phyloP scores from a whole-genome alignment of 2,113 vertebrate genomes.

The Chaetodon auriga region DNA sequence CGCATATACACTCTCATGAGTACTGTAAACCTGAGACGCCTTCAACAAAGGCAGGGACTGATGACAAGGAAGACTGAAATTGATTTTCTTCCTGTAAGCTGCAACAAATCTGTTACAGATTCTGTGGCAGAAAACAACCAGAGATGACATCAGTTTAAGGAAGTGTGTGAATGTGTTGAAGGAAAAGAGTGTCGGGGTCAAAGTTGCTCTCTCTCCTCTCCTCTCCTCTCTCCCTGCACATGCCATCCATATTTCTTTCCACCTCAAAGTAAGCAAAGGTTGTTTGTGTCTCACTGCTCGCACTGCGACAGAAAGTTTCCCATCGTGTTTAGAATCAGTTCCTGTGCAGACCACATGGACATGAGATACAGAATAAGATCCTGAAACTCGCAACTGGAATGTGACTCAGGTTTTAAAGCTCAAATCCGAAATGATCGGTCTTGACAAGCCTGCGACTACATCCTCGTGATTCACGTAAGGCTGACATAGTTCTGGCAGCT shows the following conservation, averaged over 20 bases:
- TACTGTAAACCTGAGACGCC: slow-evolving; percentile 35
- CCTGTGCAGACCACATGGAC: background rate
- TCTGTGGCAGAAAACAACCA: slow-evolving; percentile 25
- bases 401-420: slow-evolving; percentile 1
- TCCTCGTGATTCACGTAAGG: background rate
- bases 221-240: background rate
- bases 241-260: slow-evolving; percentile 5
- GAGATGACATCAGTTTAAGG: slow-evolving; percentile 5
- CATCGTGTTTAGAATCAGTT: slow-evolving; percentile 19
- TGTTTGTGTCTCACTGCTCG: slow-evolving; percentile 13
- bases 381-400: background rate
- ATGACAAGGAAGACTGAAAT: slow-evolving; percentile 40
- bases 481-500: background rate
- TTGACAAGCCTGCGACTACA: background rate
- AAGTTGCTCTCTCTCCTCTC: slow-evolving; percentile 2
- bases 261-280: slow-evolving; percentile 22
- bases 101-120: slow-evolving; percentile 32
- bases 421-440: background rate
- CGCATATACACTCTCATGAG: slow-evolving; percentile 3
- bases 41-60: slow-evolving; percentile 31
- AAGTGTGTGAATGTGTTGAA: background rate
- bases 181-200: background rate
- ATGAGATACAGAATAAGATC: background rate
- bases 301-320: background rate
- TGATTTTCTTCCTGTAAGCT: slow-evolving; percentile 53